Evolutionary conservation across 2,797 vertebrate genomes (phyloP), one percentile per base, ranked within the genome.

Genomic region (Helarctos malayanus): DNA sequence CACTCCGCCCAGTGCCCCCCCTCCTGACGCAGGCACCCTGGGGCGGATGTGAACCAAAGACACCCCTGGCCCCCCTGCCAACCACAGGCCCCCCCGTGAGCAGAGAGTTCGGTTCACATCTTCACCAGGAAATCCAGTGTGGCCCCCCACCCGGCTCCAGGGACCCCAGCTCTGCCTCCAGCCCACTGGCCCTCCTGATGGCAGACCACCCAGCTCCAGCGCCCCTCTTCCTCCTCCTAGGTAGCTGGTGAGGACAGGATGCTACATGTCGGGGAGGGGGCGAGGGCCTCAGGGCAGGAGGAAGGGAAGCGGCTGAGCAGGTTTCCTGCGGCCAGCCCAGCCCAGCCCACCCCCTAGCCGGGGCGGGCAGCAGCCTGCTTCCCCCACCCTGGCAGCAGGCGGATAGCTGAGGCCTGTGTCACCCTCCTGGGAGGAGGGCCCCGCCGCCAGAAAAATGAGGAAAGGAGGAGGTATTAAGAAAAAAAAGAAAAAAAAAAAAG

Each of bases 341-440:
- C 75, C 87, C 91, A 81, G 68, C 82, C 85, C 93, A 86, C 94
- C 90, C 81, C 88, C 81, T 96, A 19, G 45, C 47, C 10, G 11
- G 96, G 97, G 89, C 97, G 96, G 97, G 98, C 59, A 97, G 97
- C 96, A 96, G 98, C 98, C 98, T 98, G 98, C 98, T 98, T 97
- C 98, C 98, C 98, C 98, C 98, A 97, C 98, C 95, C 59, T 96
- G 97, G 98, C 98, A 96, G 98, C 94, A 45, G 79, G 52, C 23
- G 15, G 93, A 89, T 89, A 52, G 95, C 91, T 92, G 88, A 89
- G 32, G 85, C 76, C 95, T 98, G 98, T 97, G 98, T 98, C 96
- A 96, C 97, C 97, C 96, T 98, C 68, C 83, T 96, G 97, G 98
- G 97, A 97, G 97, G 97, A 97, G 98, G 98, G 98, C 98, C 98